Evolutionary conservation across 2,888 invertebrate genomes (phyloP).

Genomic region (Xiphydria camelus): DNA sequence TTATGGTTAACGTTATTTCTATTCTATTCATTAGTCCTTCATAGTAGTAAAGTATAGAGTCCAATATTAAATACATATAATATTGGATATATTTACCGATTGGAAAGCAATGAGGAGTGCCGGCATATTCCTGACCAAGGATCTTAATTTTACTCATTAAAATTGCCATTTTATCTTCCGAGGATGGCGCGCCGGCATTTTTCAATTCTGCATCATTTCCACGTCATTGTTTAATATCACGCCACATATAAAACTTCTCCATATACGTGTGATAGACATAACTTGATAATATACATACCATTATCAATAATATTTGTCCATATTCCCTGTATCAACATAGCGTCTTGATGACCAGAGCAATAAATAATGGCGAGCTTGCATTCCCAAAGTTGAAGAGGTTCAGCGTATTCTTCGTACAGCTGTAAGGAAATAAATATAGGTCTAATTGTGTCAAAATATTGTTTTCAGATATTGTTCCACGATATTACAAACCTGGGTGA

Average conservation of each 20-base stretch:
- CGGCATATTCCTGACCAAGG: slow-evolving; percentile 77
- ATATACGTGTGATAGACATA: background rate
- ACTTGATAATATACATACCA: too few relatives aligned
- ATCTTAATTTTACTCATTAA: slow-evolving; percentile 77
- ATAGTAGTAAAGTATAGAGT: background rate
- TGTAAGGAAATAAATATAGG: slow-evolving; percentile 52
- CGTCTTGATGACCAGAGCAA: slow-evolving; percentile 91
- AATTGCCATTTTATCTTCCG: slow-evolving; percentile 67
- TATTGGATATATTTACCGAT: slow-evolving; percentile 64
- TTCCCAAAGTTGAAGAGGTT: slow-evolving; percentile 87
- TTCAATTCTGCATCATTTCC: slow-evolving; percentile 61
- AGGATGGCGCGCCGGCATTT: slow-evolving; percentile 56
- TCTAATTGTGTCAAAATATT: background rate
- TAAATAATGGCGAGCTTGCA: slow-evolving; percentile 93
- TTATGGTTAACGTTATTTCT: slow-evolving; percentile 5
- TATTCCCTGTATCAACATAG: slow-evolving; percentile 82
- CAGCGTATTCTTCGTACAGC: slow-evolving; percentile 91
- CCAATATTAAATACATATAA: slow-evolving; percentile 7
- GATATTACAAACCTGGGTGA: slow-evolving; percentile 71
- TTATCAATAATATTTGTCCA: slow-evolving; percentile 83
- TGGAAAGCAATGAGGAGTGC: slow-evolving; percentile 86
- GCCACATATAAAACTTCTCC: background rate
- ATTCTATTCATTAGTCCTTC: slow-evolving; percentile 3
- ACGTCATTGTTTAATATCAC: background rate
- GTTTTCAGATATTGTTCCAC: background rate